Percentiles rank a stretch among this genome's conserved stretches.
Conservation (phyloP, 2,797 vertebrate species). For the Cebuella pygmaea region DNA sequence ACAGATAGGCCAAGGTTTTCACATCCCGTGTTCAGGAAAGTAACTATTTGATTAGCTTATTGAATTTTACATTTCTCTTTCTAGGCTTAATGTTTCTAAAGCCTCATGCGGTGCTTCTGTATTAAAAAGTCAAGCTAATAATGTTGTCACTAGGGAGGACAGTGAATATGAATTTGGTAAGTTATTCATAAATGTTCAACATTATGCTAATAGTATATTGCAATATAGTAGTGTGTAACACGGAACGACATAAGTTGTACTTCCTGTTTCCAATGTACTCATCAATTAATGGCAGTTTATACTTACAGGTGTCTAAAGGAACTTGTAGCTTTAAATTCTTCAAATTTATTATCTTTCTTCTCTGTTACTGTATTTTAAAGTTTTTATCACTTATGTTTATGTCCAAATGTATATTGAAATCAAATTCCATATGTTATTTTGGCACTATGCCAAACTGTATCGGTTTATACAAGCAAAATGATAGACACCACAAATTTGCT, state of each 20-base stretch:
- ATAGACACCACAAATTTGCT: not conserved
- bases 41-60: not conserved
- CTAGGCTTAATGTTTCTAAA: not conserved
- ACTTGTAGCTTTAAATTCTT: not conserved
- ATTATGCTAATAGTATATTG: not conserved
- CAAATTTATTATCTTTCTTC: not conserved
- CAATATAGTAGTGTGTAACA: not conserved
- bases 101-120: not conserved
- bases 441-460: not conserved
- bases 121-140: conserved; percentile 7
- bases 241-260: not conserved
- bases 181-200: not conserved
- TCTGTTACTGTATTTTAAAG: not conserved
- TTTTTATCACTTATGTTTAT: not conserved
- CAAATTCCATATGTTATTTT: not conserved
- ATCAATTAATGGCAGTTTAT: not conserved
- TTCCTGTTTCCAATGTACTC: not conserved
- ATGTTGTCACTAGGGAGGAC: not conserved
- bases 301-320: not conserved
- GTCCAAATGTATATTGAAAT: not conserved
- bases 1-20: not conserved
- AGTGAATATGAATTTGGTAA: conserved; percentile 27
- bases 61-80: not conserved
- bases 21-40: not conserved
- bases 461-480: not conserved